Conservation (phyloP, 1,140 invertebrate species). For the Polypedilum pembai region DNA sequence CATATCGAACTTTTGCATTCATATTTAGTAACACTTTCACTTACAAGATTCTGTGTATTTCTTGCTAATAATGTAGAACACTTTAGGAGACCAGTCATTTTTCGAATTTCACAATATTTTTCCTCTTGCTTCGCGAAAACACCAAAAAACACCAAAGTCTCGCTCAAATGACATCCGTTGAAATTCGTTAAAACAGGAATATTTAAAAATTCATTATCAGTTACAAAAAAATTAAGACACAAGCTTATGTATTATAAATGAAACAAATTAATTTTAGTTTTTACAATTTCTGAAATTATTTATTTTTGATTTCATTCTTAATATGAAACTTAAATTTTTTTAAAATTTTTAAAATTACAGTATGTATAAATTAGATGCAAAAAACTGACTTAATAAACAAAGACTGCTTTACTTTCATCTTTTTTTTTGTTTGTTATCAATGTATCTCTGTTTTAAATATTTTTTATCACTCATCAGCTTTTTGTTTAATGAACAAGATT, state of each 20-base stretch:
- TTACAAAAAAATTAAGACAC: too few relatives aligned
- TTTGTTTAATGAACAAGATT: not conserved
- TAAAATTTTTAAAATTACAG: not conserved
- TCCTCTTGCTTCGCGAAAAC: not conserved
- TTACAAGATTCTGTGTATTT: conserved; percentile 22
- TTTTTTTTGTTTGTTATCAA: not conserved
- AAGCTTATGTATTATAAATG: too few relatives aligned
- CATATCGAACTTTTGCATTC: not conserved
- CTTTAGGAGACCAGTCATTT: not conserved
- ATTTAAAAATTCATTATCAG: too few relatives aligned
- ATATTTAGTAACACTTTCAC: not conserved
- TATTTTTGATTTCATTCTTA: conserved; percentile 9
- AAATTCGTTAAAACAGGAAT: too few relatives aligned
- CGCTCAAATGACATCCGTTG: too few relatives aligned
- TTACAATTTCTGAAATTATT: not conserved
- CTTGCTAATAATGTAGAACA: not conserved
- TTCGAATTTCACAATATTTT: not conserved
- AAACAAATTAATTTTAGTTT: too few relatives aligned
- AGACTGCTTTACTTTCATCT: not conserved
- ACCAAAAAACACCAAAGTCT: not conserved
- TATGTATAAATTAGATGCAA: conserved; percentile 6
- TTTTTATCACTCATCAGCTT: conserved; percentile 18
- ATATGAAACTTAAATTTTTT: not conserved
- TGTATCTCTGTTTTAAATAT: conserved; percentile 10
- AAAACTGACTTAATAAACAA: conserved; percentile 1